Conservation (phyloP, 2,888 invertebrate genomes). For the Sipha maydis region DNA sequence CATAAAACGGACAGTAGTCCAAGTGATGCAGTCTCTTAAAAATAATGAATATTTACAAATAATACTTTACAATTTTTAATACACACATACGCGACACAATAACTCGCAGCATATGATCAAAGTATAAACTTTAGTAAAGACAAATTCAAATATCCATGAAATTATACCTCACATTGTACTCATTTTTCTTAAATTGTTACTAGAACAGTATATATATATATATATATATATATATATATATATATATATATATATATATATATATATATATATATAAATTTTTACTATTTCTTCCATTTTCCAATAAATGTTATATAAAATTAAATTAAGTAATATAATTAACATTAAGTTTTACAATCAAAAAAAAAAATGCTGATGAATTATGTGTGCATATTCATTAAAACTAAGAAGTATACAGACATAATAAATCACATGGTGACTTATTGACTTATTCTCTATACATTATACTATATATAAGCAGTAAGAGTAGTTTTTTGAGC, state of each 20-base stretch:
- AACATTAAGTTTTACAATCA: neutral
- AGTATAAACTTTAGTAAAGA: neutral
- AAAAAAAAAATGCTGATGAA: constrained; percentile 1
- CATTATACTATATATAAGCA: constrained; percentile 34
- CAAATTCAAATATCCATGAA: neutral
- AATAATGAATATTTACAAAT: constrained; percentile 39
- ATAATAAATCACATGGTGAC: constrained; percentile 20
- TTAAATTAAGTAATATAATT: constrained; percentile 7
- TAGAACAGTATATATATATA: neutral
- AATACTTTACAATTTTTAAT: constrained; percentile 34
- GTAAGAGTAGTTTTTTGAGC: constrained; percentile 39
- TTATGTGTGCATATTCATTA: neutral
- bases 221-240: too few species aligned
- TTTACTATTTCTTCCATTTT: neutral
- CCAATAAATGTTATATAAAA: neutral
- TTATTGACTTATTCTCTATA: neutral
- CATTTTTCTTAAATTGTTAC: neutral
- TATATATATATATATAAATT: too few species aligned
- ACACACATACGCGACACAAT: neutral
- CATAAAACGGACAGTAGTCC: constrained; percentile 19
- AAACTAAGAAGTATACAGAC: neutral
- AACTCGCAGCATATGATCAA: neutral
- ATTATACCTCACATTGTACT: neutral
- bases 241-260: too few species aligned
- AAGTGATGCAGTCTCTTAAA: constrained; percentile 48